Base-by-base conservation (phyloP, 2,113 vertebrate genomes). In the Nesospiza acunhae region DNA sequence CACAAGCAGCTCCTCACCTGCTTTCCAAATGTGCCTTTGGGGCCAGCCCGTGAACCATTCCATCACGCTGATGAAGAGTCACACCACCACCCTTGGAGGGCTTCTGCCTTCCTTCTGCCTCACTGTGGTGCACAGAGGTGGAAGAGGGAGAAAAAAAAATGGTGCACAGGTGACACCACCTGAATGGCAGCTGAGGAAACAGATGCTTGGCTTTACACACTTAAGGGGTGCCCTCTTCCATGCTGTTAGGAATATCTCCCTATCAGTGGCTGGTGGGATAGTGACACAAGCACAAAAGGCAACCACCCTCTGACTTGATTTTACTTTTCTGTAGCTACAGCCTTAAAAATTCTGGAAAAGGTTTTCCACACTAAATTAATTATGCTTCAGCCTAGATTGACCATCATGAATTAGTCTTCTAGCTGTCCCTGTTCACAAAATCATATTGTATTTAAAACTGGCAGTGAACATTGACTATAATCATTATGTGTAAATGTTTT, bases 351-450 rank as follows among this genome's bases (percentile, higher is more conserved):
- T 64, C 66, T 92, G 28, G 24, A 60, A 84, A 82, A 93, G 8
- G 5, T 41, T 81, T 96, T 82, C 13, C 60, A 84, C 26, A 22
- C 50, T 44, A 82, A 88, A 69, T 84, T 78, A 94, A 87, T 80
- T 58, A 64, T n/a, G 18, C 72, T 83, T 79, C 70, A 92, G 35
- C 23, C 47, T 95, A 83, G 82, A 78, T 68, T 30, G 46, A 69
- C 44, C 2, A 0, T 41, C 73, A 74, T 59, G 72, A 92, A 88
- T 46, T 58, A 86, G 87, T 50, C 78, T 87, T 88, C 82, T 93
- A 66, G 30, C 66, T 95, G 91, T 81, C 64, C 66, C 41, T 74
- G 58, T 26, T 91, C 53, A 87, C 52, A 93, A 96, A 94, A 84
- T 84, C 49, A 20, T 46, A 59, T 30, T 76, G 90, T 63, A 39